phyloP scores from a whole-genome alignment of 2,113 vertebrate species.

The Dromas ardeola region DNA sequence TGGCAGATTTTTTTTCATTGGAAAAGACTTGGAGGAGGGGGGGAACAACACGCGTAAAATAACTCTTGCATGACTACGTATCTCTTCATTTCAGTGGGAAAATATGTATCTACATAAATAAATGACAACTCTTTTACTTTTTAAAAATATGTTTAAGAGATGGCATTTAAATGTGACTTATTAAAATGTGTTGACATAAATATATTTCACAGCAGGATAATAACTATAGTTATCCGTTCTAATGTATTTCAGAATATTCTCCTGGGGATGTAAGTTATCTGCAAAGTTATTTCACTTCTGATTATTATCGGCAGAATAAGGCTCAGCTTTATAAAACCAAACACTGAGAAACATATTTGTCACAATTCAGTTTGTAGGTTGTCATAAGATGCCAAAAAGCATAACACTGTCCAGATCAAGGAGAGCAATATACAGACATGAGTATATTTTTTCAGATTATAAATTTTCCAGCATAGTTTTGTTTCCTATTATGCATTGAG shows the following conservation, averaged over 20 bases:
- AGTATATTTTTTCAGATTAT: background rate
- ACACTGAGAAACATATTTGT: background rate
- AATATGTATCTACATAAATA: background rate
- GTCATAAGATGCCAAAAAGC: background rate
- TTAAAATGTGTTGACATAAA: background rate
- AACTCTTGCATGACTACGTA: background rate
- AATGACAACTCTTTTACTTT: background rate
- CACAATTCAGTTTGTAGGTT: background rate
- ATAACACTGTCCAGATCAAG: background rate
- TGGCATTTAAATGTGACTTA: background rate
- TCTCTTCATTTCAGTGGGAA: background rate
- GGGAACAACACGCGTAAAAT: background rate
- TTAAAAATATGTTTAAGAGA: background rate
- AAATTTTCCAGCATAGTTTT: background rate
- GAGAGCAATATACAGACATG: background rate
- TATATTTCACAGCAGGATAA: background rate
- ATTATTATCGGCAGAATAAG: background rate
- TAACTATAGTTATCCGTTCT: background rate
- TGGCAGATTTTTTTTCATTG: background rate
- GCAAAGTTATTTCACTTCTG: constrained; percentile 8
- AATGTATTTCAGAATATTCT: background rate
- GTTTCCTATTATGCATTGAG: background rate
- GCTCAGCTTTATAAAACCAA: background rate
- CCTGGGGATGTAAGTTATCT: background rate
- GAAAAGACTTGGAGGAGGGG: background rate